These are phyloP conservation scores for Pyxicephalus adspersus DNA, from an alignment of 2,113 vertebrate species.

Conservation along the genomic window DNA sequence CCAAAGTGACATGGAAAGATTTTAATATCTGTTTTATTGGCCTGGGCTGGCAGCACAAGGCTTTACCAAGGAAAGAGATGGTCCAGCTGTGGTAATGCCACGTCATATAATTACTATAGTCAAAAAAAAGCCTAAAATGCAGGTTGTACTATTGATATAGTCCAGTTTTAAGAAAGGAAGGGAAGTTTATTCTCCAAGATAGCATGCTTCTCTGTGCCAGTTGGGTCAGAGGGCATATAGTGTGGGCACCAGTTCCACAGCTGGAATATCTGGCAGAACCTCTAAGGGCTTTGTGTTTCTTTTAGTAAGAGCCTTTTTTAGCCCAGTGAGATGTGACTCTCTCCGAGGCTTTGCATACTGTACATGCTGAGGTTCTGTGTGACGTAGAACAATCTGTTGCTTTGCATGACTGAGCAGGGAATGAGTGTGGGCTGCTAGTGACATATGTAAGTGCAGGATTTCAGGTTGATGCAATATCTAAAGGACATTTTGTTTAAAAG, in stretches of 20 bases:
- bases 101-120: too few relatives aligned
- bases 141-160: not conserved
- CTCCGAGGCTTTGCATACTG: not conserved
- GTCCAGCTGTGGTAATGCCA: too few relatives aligned
- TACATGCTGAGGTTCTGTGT: not conserved
- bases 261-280: slow-evolving; percentile 9
- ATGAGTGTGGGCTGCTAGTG: not conserved
- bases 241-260: not conserved
- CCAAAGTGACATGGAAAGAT: too few relatives aligned
- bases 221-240: not conserved
- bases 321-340: not conserved
- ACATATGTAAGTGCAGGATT: too few relatives aligned
- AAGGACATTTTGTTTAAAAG: too few relatives aligned
- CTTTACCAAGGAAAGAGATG: too few relatives aligned
- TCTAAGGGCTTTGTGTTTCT: not conserved
- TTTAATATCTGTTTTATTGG: too few relatives aligned
- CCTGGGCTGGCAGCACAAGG: too few relatives aligned
- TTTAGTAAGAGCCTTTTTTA: not conserved
- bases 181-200: not conserved
- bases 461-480: too few relatives aligned
- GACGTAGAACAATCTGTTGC: not conserved
- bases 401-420: not conserved
- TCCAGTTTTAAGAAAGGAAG: not conserved
- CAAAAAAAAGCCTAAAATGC: not conserved
- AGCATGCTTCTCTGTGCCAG: not conserved